Percentiles rank a stretch among this genome's conserved stretches.
These are phyloP conservation scores for Otolemur crassicaudatus DNA, from an alignment of 2,797 vertebrate species.

Conservation along the genomic window DNA sequence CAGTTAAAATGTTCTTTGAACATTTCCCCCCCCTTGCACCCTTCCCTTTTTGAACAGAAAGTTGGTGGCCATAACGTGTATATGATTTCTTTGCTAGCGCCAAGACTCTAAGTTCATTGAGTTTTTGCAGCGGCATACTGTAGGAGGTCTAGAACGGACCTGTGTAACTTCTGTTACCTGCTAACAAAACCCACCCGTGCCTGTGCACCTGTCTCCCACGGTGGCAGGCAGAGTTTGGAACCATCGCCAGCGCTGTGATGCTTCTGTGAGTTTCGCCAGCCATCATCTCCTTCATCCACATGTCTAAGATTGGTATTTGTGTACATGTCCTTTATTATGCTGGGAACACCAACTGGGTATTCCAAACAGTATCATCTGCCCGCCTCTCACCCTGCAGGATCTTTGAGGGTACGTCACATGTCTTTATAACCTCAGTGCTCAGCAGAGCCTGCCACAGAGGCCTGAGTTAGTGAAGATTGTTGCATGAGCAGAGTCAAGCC, in stretches of 20 bases:
- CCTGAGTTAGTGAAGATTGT: background rate
- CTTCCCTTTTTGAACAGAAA: background rate
- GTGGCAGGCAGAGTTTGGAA: background rate
- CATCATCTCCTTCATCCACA: background rate
- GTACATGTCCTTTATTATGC: background rate
- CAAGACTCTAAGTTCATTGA: background rate
- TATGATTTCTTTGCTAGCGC: background rate
- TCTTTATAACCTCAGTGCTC: background rate
- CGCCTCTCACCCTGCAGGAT: background rate
- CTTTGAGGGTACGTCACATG: background rate
- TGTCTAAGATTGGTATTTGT: background rate
- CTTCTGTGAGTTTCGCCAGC: background rate
- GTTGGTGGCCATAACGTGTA: background rate
- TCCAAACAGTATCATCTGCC: background rate
- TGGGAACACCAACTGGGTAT: background rate
- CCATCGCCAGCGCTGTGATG: background rate
- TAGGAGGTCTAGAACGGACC: background rate
- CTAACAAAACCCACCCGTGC: background rate
- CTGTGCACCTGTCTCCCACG: background rate
- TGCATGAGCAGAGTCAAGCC: background rate
- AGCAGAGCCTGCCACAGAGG: background rate
- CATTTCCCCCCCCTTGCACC: background rate
- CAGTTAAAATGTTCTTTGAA: background rate
- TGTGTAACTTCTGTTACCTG: too few relatives aligned
- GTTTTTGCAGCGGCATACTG: background rate